A percentile compares a stretch with the other conserved stretches of the same genome.
Evolutionary conservation across 2,888 invertebrate species (phyloP).

Genomic region (Tetanocera ferruginea): DNA sequence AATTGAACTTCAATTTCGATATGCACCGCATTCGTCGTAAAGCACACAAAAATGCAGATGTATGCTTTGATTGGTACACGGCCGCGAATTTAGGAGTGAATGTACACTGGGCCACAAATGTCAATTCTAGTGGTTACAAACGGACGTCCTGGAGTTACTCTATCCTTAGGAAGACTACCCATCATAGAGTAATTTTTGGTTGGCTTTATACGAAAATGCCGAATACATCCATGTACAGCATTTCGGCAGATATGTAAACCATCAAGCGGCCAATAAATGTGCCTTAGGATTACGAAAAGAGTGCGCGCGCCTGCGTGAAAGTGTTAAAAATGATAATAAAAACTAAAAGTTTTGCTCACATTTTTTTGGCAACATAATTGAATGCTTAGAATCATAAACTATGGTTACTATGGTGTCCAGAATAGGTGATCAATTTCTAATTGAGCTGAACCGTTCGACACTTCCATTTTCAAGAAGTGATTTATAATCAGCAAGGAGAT

Average conservation of each 20-base stretch:
- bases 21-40: constrained; percentile 1
- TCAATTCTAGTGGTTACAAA: not conserved
- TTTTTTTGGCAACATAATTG: constrained; percentile 29
- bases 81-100: not conserved
- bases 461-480: not conserved
- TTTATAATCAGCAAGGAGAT: constrained; percentile 6
- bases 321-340: constrained; percentile 32
- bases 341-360: constrained; percentile 26
- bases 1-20: too few relatives aligned
- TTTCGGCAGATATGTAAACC: constrained; percentile 20
- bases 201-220: constrained; percentile 33
- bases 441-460: not conserved
- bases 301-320: constrained; percentile 30
- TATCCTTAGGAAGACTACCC: constrained; percentile 4
- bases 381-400: not conserved
- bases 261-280: constrained; percentile 37
- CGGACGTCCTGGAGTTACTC: not conserved
- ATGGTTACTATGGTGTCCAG: not conserved
- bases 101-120: not conserved
- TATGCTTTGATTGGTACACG: not conserved
- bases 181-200: not conserved
- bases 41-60: not conserved
- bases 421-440: too few relatives aligned
- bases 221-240: constrained; percentile 27
- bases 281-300: constrained; percentile 33